A percentile compares a stretch with the other conserved stretches of the same genome.
phyloP scores from a whole-genome alignment of 2,113 vertebrate species.

The Galeopterus variegatus region DNA sequence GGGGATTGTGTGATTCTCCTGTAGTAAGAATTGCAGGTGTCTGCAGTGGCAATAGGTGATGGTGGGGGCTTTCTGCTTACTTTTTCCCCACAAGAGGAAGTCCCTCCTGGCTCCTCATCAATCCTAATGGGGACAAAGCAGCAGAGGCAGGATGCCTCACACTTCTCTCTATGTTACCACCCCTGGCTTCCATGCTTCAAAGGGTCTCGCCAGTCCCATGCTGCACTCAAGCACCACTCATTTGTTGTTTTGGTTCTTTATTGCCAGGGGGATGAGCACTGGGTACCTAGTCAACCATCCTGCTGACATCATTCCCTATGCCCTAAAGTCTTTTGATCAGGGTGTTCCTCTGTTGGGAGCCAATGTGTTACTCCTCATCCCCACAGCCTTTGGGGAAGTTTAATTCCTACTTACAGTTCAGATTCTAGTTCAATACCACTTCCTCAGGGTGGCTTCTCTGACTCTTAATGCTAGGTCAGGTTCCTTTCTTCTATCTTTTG shows the following conservation, averaged over 20 bases:
- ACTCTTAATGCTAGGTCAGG: neutral
- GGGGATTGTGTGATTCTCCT: neutral
- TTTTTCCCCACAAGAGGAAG: too few species aligned
- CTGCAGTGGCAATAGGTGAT: neutral
- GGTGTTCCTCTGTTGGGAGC: neutral
- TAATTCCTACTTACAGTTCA: neutral
- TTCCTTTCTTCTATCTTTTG: neutral
- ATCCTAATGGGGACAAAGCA: too few species aligned
- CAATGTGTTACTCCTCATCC: too few species aligned
- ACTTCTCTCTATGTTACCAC: too few species aligned
- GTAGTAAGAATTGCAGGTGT: neutral
- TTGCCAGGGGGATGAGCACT: too few species aligned
- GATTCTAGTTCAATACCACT: neutral
- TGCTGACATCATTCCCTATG: neutral
- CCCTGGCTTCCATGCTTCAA: too few species aligned
- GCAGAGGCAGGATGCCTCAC: too few species aligned
- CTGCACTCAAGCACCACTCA: too few species aligned
- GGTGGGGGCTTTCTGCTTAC: neutral
- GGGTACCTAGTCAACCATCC: too few species aligned
- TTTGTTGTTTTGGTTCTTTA: too few species aligned
- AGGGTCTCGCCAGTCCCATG: too few species aligned
- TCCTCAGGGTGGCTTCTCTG: neutral
- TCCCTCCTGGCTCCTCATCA: neutral
- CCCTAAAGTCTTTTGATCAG: neutral
- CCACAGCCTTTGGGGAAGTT: neutral